Evolutionary conservation across 2,888 invertebrate genomes (phyloP), one percentile per base, ranked within the genome.

Genomic region (Galerucella nymphaeae): DNA sequence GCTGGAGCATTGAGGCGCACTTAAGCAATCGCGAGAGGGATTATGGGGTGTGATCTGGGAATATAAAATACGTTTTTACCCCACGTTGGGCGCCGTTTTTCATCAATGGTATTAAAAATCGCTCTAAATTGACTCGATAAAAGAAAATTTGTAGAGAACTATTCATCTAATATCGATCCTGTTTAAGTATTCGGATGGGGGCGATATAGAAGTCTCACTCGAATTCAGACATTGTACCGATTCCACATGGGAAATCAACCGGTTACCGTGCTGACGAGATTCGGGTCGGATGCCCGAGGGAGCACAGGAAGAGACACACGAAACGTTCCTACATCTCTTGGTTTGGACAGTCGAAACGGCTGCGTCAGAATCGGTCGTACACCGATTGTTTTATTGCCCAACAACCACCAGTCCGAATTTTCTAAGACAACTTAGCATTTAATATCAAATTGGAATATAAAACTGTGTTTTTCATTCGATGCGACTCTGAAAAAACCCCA

Each of bases 161-260:
- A 45, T 14, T 2, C 2, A 53, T 53, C 16, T 18, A 53, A 18
- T 8, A 10, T 38, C 59, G 59, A n/a, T 38, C 38, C 59, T 59
- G 38, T n/a, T 38, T 38, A 59, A 30, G 30, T 38, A 59, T 59
- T 59, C 53, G 61, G 18, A 13, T 13, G 30, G 30, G 16, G 53
- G 57, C 50, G 53, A 58, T 11, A 57, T 57, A 5, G 13, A 57
- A 55, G 55, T 55, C 55, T 55, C 18, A 59, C 72, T 16, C 74
- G 75, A 74, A 70, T 75, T 70, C 16, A 75, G 72, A 63, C 70
- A 70, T 65, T 61, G 64, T 67, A 59, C 58, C 71, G 73, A 76
- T 79, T 78, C 73, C 81, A 77, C 80, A 73, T 72, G 81, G 81
- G 81, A 81, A 81, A 81, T 81, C 81, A 81, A 76, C 78, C 79